Percentiles rank a stretch among this genome's conserved stretches.
Evolutionary conservation across 1,140 invertebrate genomes (phyloP).

Genomic region (Drosophila suzukii): DNA sequence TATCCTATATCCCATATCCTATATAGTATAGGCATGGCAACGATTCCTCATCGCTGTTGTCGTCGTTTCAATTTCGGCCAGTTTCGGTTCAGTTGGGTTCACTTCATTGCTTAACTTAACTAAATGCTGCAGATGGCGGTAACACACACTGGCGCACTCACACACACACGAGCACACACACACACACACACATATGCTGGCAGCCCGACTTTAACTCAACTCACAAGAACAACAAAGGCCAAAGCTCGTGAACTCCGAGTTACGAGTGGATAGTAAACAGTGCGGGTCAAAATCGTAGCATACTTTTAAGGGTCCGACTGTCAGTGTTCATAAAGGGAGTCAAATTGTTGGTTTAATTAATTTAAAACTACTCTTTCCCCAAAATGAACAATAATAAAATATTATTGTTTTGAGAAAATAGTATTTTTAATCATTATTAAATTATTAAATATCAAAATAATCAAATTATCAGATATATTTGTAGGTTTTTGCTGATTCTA

Average conservation of each 20-base stretch:
- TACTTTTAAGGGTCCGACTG: not conserved
- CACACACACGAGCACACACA: not conserved
- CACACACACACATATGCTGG: slow-evolving; percentile 10
- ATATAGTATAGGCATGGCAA: slow-evolving; percentile 29
- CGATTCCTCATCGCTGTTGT: slow-evolving; percentile 41
- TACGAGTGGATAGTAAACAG: slow-evolving; percentile 13
- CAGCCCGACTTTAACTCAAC: slow-evolving; percentile 58
- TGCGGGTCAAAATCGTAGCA: not conserved
- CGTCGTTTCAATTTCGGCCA: slow-evolving; percentile 71
- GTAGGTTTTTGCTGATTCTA: no score
- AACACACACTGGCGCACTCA: slow-evolving; percentile 30
- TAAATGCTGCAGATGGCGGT: slow-evolving; percentile 75
- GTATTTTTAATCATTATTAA: no score
- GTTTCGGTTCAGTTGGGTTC: slow-evolving; percentile 80
- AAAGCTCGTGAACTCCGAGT: slow-evolving; percentile 65
- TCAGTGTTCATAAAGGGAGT: no score
- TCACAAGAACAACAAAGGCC: slow-evolving; percentile 54
- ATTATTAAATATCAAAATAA: no score
- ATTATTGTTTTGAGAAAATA: no score
- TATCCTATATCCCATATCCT: slow-evolving; percentile 20
- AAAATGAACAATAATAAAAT: no score
- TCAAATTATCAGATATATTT: no score
- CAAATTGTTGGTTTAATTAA: not conserved
- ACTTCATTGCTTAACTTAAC: slow-evolving; percentile 82
- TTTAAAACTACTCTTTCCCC: no score